Percentiles rank a stretch among this genome's conserved stretches.
Evolutionary conservation across 2,888 invertebrate genomes (phyloP).

Genomic region (Pharmacophagus antenor): DNA sequence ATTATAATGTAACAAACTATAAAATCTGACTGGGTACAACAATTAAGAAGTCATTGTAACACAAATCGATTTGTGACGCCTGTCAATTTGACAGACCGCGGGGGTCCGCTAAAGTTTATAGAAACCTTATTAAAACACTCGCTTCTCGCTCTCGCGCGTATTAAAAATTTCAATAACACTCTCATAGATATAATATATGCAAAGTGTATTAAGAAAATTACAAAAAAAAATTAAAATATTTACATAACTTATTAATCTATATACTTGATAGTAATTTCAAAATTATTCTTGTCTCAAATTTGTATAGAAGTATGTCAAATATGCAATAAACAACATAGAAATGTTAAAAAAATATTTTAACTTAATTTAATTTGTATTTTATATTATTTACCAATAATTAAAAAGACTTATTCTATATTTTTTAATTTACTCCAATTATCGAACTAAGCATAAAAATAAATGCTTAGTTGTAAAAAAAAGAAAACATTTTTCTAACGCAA

Average conservation of each 20-base stretch:
- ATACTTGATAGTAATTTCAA: too few relatives aligned
- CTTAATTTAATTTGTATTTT: too few relatives aligned
- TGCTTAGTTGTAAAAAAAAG: too few relatives aligned
- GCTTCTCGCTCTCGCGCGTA: not conserved
- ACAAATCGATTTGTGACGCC: constrained; percentile 60
- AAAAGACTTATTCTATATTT: too few relatives aligned
- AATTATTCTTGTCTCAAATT: too few relatives aligned
- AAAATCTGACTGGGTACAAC: constrained; percentile 46
- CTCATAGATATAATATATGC: not conserved
- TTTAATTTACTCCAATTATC: too few relatives aligned
- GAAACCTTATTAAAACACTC: constrained; percentile 14
- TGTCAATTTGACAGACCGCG: constrained; percentile 39
- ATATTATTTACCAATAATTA: too few relatives aligned
- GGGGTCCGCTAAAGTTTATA: constrained; percentile 18
- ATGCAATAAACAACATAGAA: too few relatives aligned
- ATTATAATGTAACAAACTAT: constrained; percentile 36
- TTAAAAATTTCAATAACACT: constrained; percentile 5
- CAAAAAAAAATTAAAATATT: constrained; percentile 12
- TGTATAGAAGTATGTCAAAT: too few relatives aligned
- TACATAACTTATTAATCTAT: not conserved
- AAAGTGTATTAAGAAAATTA: not conserved
- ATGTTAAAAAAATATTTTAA: too few relatives aligned
- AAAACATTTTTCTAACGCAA: too few relatives aligned
- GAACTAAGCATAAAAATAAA: too few relatives aligned
- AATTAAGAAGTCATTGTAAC: constrained; percentile 61